Percentiles rank a stretch among this genome's conserved stretches.
phyloP scores from a whole-genome alignment of 2,797 vertebrate genomes.

The Macrochelys suwanniensis region DNA sequence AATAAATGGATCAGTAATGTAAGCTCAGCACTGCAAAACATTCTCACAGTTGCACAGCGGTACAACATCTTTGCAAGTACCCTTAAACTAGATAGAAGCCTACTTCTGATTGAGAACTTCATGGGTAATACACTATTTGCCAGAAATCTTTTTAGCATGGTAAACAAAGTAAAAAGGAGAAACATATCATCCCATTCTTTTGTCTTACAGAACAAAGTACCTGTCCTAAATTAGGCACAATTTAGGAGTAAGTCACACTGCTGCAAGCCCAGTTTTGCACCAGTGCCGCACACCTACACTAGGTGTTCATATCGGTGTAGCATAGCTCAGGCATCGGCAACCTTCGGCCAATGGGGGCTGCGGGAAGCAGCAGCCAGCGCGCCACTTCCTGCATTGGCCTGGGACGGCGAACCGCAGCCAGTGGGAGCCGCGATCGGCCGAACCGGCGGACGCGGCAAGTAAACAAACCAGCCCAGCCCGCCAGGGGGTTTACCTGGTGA shows the following conservation, averaged over 20 bases:
- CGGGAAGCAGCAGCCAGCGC: no score
- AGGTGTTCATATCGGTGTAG: neutral
- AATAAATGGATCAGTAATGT: neutral
- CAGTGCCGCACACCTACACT: neutral
- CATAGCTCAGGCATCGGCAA: no score
- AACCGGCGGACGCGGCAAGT: no score
- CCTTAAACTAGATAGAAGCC: neutral
- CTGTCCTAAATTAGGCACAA: neutral
- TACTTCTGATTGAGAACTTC: neutral
- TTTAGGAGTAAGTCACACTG: neutral
- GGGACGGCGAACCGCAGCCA: no score
- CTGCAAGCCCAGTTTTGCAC: neutral
- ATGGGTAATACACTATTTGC: neutral
- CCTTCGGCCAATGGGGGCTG: no score
- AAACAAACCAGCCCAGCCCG: no score
- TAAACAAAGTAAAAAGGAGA: neutral
- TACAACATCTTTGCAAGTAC: neutral
- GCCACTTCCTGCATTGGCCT: no score
- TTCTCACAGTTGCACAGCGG: neutral
- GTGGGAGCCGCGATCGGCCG: no score
- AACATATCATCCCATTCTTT: fast-evolving
- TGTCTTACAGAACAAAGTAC: neutral
- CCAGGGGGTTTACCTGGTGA: no score
- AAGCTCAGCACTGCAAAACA: neutral
- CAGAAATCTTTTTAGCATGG: neutral